phyloP scores from a whole-genome alignment of 2,888 invertebrate genomes.

The Drosophila diplacantha region DNA sequence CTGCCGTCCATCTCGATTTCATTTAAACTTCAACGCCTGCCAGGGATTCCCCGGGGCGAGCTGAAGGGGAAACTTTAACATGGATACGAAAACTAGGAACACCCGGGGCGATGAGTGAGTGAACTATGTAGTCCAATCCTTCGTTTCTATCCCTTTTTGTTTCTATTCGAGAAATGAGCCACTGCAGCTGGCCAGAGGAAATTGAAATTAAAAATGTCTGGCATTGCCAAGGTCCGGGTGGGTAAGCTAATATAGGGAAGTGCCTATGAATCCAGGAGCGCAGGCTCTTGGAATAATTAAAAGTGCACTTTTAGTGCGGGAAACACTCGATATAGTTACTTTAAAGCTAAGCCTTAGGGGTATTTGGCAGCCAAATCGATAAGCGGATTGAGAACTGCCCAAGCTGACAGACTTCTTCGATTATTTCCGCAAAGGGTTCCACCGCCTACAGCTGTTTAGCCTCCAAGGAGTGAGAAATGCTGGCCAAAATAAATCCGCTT shows the following conservation, averaged over 20 bases:
- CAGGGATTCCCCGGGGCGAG: not conserved
- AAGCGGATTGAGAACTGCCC: not conserved
- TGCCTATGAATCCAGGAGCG: conserved; percentile 8
- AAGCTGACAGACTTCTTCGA: not conserved
- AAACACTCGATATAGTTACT: not conserved
- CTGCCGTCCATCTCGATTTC: conserved; percentile 1
- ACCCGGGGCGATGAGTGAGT: conserved; percentile 12
- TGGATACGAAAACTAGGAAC: conserved; percentile 11
- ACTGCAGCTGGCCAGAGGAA: conserved; percentile 1
- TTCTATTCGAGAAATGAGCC: not conserved
- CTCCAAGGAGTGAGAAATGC: not conserved
- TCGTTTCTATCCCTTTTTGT: not conserved
- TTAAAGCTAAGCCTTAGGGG: not conserved
- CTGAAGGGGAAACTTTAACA: conserved; percentile 17
- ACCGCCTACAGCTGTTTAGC: not conserved
- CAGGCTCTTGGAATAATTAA: conserved; percentile 52
- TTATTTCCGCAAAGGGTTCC: not conserved
- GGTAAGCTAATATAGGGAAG: conserved; percentile 8
- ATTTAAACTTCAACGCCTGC: conserved; percentile 27
- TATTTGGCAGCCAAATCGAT: not conserved
- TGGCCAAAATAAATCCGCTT: not conserved
- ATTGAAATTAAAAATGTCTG: conserved; percentile 15
- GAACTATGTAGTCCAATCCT: conserved; percentile 10
- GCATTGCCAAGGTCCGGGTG: not conserved
- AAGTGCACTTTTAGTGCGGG: conserved; percentile 18